Percentiles rank a stretch among this genome's conserved stretches.
Conservation (phyloP, 1,140 invertebrate species). For the Lethocerus indicus region DNA sequence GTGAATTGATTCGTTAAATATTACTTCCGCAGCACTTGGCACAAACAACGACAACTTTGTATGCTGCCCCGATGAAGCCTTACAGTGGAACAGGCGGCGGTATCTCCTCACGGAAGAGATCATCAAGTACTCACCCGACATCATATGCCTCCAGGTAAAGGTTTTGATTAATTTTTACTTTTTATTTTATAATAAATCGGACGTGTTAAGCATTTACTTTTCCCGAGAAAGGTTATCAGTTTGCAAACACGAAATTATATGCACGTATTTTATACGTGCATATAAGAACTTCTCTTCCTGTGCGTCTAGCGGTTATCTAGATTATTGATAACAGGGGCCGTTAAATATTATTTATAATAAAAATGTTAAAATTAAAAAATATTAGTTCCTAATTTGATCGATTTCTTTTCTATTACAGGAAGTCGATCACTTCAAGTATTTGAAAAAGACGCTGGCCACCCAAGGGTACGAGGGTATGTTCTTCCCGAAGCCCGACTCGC, state of each 20-base stretch:
- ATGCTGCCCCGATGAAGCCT: conserved; percentile 45
- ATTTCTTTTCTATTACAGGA: conserved; percentile 32
- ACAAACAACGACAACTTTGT: conserved; percentile 56
- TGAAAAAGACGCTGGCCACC: conserved; percentile 37
- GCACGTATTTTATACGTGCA: no score
- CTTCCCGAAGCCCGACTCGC: conserved; percentile 62
- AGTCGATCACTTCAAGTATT: conserved; percentile 58
- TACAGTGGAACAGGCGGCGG: conserved; percentile 48
- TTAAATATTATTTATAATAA: no score
- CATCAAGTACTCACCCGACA: conserved; percentile 43
- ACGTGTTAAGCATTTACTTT: no score
- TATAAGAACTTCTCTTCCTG: no score
- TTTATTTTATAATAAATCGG: no score
- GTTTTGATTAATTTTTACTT: neutral
- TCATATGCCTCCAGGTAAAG: conserved; percentile 52
- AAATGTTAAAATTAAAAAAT: no score
- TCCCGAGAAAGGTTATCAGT: no score
- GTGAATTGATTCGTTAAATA: no score
- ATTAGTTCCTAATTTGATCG: no score
- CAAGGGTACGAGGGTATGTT: conserved; percentile 54
- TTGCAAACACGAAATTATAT: no score
- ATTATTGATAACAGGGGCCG: no score
- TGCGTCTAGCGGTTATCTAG: no score
- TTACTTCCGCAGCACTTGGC: conserved; percentile 39
- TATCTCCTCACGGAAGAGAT: conserved; percentile 57